Evolutionary conservation across 2,113 vertebrate genomes (phyloP), one percentile per base, ranked within the genome.

Genomic region (Amphilophus citrinellus): DNA sequence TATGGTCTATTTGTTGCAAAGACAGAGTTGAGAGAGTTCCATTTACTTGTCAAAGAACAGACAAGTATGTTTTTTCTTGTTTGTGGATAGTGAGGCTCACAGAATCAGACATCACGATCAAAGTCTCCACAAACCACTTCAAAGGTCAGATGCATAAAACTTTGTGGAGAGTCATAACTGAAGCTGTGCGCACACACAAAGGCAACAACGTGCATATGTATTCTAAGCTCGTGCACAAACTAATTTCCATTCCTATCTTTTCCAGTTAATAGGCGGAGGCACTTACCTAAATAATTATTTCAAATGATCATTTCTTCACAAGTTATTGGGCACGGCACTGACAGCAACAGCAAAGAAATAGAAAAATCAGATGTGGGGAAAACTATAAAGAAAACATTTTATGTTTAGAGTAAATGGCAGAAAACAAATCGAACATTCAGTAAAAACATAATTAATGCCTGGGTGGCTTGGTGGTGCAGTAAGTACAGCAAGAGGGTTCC

Each of bases 1-100:
- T 42, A 83, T 22, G 63, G 81, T 66, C 77, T 44, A n/a, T 81
- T 84, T 89, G 77, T 71, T 57, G 56, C 77, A 37, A 20, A 61
- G 63, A 32, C 56, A 20, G 53, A 78, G 73, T 39, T 71, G 73
- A 87, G 59, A 7, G 11, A 27, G 58, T 78, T 83, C 71, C 57
- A 73, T 73, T 73, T 56, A 56, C 47, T 73, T 83, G 82, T 87
- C 85, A 89, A 32, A 59, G 58, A 83, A 77, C 47, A 83, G 76
- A 68, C 30, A 32, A 6, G 32, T 50, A n/a, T 32, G 22, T 9
- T 18, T 58, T 39, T 42, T 3, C 9, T 6, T 42, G 6, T 15
- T 2, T 58, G 57, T 65, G 76, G 13, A 66, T 3, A 66, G 1
- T 77, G 61, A 82, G 57, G 0, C 27, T 61, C 79, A 53, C 44